Base-by-base conservation (phyloP, 2,888 invertebrate genomes). In the Escarpia spicata region DNA sequence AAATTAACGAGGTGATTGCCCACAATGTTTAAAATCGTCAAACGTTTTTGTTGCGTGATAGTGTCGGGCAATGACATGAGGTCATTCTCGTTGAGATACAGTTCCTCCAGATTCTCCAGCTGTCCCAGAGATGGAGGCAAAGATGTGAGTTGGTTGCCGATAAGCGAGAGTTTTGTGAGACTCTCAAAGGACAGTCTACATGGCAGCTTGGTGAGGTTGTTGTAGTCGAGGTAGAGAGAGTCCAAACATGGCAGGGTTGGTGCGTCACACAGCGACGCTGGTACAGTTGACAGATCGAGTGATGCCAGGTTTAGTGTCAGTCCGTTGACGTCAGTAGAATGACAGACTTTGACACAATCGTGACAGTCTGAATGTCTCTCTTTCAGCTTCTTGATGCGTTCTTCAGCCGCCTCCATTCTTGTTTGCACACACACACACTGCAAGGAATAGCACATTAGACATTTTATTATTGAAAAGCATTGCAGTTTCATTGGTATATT, bases 1-100 rank as follows among this genome's bases (percentile, higher is more conserved):
- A 96, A 93, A 37, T 93, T 93, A 92, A 92, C 93, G 31, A 95
- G 92, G 31, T 94, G 92, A 43, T 94, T 94, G 92, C 95, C 93
- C 6, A 93, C 94, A 52, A 93, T 92, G n/a, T 95, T 95, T 19
- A 95, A 52, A 43, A 91, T 92, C 43, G 92, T 92, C n/a, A 96
- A 92, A 43, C 92, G 93, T 93, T 96, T 96, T 93, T 43, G 52
- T 12, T 52, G 45, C 37, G 43, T 89, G 26, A 43, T 44, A 2
- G 43, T 26, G 91, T 43, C 96, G 95, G 94, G 95, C 96, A 92
- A 95, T 95, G 93, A 95, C 95, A 90, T 95, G 94, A 19, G 94
- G 92, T 91, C 95, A 92, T 93, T 96, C 95, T 19, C 95, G 91
- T 92, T 95, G 95, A 90, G 92, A 92, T 95, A 94, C 44, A 95